Evolutionary conservation across 1,140 invertebrate genomes (phyloP).

Genomic region (Panulirus ornatus): DNA sequence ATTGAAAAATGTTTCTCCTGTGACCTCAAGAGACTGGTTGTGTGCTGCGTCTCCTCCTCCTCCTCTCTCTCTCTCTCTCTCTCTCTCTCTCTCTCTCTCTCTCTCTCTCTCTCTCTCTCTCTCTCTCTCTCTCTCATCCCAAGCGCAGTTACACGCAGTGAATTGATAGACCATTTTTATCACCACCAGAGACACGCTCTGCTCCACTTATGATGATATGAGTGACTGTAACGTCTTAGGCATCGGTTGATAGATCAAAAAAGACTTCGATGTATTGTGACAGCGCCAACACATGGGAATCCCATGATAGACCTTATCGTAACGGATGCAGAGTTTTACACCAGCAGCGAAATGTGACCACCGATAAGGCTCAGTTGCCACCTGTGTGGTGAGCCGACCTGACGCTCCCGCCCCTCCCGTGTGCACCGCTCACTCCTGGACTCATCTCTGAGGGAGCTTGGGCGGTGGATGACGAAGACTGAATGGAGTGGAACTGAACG

Average conservation of each 20-base stretch:
- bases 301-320: not conserved
- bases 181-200: no score
- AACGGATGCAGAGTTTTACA: slow-evolving; percentile 11
- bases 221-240: not conserved
- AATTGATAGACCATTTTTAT: no score
- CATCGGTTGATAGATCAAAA: not conserved
- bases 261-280: not conserved
- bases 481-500: not conserved
- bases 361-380: not conserved
- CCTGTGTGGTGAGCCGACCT: not conserved
- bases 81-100: no score
- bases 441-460: not conserved
- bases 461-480: not conserved
- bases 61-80: no score
- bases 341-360: not conserved
- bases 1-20: not conserved
- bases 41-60: not conserved
- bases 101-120: no score
- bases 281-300: not conserved
- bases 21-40: not conserved
- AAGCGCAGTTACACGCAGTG: no score
- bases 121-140: no score
- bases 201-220: not conserved
- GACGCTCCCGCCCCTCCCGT: not conserved
- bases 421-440: not conserved